Evolutionary conservation across 2,113 vertebrate genomes (phyloP).

Genomic region (Lonchura striata): DNA sequence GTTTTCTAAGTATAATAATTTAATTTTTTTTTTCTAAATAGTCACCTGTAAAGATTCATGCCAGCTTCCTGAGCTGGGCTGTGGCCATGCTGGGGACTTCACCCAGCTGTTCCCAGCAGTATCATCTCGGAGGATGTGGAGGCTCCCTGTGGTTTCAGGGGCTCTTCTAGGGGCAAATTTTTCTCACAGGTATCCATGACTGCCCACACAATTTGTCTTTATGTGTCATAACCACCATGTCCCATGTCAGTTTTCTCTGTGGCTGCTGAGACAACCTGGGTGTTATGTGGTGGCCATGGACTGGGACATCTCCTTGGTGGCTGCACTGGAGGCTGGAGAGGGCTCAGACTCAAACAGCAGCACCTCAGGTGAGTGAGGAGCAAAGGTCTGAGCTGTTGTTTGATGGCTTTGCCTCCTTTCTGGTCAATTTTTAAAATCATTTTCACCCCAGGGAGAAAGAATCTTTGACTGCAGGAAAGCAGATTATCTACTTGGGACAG

Average conservation of each 20-base stretch:
- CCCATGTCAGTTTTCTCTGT: background rate
- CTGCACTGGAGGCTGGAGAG: background rate
- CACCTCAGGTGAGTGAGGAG: background rate
- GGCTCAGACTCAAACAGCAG: background rate
- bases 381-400: background rate
- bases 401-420: background rate
- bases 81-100: background rate
- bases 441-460: background rate
- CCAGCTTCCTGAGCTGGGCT: background rate
- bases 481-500: background rate
- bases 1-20: background rate
- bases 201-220: background rate
- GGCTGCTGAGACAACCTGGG: background rate
- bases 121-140: background rate
- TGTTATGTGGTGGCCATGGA: background rate
- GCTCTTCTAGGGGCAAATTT: background rate
- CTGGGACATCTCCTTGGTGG: background rate
- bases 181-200: background rate
- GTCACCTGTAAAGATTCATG: background rate
- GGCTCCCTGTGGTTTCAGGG: background rate
- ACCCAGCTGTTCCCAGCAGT: background rate
- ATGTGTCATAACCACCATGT: fast-evolving
- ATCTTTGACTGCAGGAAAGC: background rate
- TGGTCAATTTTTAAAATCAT: background rate
- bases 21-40: background rate